Percentiles rank a stretch among this genome's conserved stretches.
These are phyloP conservation scores for Synergus gifuensis DNA, from an alignment of 2,888 invertebrate genomes.

Conservation along the genomic window DNA sequence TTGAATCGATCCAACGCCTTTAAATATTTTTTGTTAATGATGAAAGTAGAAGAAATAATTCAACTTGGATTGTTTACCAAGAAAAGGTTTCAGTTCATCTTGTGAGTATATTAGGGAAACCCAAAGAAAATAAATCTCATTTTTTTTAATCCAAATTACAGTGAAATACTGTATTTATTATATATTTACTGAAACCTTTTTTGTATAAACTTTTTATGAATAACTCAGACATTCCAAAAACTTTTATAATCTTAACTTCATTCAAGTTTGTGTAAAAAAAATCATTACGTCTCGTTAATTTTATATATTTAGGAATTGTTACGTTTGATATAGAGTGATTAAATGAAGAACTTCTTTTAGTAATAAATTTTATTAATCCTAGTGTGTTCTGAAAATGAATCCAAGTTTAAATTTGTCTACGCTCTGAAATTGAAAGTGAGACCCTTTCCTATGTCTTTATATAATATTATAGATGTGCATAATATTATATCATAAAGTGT, in stretches of 20 bases:
- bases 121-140: no score
- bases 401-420: background rate
- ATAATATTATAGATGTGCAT: background rate
- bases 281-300: background rate
- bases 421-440: background rate
- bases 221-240: background rate
- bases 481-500: conserved; percentile 15
- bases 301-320: conserved; percentile 11
- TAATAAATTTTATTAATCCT: conserved; percentile 15
- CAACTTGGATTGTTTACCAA: background rate
- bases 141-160: no score
- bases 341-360: background rate
- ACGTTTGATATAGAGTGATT: conserved; percentile 17
- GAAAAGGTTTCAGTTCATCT: background rate
- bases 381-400: background rate
- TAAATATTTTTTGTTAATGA: background rate
- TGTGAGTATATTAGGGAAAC: no score
- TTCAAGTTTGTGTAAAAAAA: background rate
- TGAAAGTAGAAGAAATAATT: background rate
- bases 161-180: no score
- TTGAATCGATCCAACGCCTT: no score
- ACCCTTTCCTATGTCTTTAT: background rate
- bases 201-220: background rate
- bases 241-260: background rate
- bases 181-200: background rate